These are phyloP conservation scores for Leptoclinus maculatus DNA, from an alignment of 2,797 vertebrate genomes.

Conservation along the genomic window DNA sequence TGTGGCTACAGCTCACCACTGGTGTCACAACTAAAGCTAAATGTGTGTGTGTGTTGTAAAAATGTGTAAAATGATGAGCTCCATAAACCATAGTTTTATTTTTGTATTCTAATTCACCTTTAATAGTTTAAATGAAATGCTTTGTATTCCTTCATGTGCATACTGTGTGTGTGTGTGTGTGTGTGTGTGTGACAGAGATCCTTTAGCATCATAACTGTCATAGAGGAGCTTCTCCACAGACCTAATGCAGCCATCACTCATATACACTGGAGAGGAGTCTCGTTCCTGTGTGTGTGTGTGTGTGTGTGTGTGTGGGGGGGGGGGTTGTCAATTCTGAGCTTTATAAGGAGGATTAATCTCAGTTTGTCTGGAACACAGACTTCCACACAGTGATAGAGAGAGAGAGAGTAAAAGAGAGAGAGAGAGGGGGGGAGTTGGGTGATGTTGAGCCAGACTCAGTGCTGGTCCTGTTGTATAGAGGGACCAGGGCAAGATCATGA, in stretches of 20 bases:
- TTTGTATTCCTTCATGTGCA: not conserved
- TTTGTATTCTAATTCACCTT: slow-evolving; percentile 8
- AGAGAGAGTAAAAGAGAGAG: slow-evolving; percentile 2
- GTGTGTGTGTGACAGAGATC: slow-evolving; percentile 41
- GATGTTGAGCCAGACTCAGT: not conserved
- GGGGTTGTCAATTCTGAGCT: slow-evolving; percentile 41
- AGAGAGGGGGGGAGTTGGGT: not conserved
- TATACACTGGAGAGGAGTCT: slow-evolving; percentile 41
- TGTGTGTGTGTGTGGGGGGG: slow-evolving; percentile 21
- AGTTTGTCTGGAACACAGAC: slow-evolving; percentile 34
- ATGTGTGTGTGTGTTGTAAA: slow-evolving; percentile 24
- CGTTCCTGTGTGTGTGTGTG: slow-evolving; percentile 37
- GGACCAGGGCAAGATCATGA: not conserved
- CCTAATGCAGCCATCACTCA: slow-evolving; percentile 75
- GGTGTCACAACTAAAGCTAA: slow-evolving; percentile 59
- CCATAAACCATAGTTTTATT: not conserved
- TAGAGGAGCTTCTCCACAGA: slow-evolving; percentile 54
- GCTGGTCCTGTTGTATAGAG: not conserved
- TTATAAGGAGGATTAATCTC: slow-evolving; percentile 50
- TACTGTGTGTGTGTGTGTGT: slow-evolving; percentile 6
- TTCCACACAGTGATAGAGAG: slow-evolving; percentile 14
- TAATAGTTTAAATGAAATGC: not conserved
- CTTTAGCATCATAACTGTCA: slow-evolving; percentile 78
- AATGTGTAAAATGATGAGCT: not conserved
- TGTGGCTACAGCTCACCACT: slow-evolving; percentile 76